These are phyloP conservation scores for Melanotaenia boesemani DNA, from an alignment of 2,797 vertebrate species.

Conservation along the genomic window DNA sequence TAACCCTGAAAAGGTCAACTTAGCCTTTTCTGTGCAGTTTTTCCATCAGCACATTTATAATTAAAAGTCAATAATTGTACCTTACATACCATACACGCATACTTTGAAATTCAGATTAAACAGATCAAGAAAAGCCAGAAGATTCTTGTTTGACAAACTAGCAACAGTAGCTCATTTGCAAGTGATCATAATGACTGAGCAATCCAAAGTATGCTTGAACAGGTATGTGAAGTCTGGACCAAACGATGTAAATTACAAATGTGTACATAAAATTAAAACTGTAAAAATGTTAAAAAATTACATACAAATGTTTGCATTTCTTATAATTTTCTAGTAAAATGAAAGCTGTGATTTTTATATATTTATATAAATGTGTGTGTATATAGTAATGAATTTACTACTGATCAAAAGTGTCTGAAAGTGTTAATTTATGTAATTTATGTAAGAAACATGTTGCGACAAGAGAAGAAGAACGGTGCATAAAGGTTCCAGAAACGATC, in stretches of 20 bases:
- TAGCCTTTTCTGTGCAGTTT: background rate
- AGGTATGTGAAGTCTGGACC: background rate
- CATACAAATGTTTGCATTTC: background rate
- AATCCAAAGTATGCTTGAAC: background rate
- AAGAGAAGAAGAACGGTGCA: too few relatives aligned
- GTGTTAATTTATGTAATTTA: constrained; percentile 16
- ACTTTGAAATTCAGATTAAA: too few relatives aligned
- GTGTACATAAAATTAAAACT: background rate
- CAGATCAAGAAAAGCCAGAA: too few relatives aligned
- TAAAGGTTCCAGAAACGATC: too few relatives aligned
- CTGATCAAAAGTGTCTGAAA: constrained; percentile 11
- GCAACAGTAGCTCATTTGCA: background rate
- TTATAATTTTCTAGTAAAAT: background rate
- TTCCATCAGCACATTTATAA: background rate
- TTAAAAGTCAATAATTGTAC: background rate
- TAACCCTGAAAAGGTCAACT: background rate
- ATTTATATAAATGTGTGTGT: too few relatives aligned
- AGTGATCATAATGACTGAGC: background rate
- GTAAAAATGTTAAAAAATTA: background rate
- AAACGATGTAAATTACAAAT: background rate
- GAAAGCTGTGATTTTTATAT: background rate
- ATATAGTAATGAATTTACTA: background rate
- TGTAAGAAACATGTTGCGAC: background rate
- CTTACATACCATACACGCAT: background rate
- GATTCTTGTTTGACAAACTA: background rate